Conservation (phyloP, 1,140 invertebrate species). For the Drosophila pachea region DNA sequence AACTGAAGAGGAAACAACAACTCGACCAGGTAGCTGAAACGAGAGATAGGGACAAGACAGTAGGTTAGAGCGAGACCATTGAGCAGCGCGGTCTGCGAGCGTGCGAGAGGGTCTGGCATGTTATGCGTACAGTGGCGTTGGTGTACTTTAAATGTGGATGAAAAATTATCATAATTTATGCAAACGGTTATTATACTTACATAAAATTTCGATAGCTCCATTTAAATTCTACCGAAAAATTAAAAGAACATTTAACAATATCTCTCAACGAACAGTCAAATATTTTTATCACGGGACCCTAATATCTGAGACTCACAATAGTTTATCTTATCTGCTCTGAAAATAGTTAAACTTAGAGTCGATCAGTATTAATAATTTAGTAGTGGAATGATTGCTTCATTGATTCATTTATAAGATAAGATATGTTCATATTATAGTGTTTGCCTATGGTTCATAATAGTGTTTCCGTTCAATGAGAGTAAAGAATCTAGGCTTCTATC, state of each 20-base stretch:
- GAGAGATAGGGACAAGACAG: slow-evolving; percentile 15
- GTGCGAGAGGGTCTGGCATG: slow-evolving; percentile 7
- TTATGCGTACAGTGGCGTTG: slow-evolving; percentile 44
- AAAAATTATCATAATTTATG: slow-evolving; percentile 59
- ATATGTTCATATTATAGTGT: not conserved
- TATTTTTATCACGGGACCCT: not conserved
- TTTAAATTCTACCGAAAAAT: slow-evolving; percentile 40
- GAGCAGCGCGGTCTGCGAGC: not conserved
- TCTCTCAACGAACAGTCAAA: not conserved
- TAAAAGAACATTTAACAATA: not conserved
- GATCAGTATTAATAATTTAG: slow-evolving; percentile 15
- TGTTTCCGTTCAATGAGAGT: slow-evolving; percentile 17
- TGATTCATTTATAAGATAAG: slow-evolving; percentile 1
- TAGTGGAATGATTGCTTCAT: slow-evolving; percentile 4
- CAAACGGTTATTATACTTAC: slow-evolving; percentile 32
- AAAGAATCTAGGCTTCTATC: too few relatives aligned
- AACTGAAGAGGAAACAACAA: slow-evolving; percentile 53
- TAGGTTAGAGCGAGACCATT: slow-evolving; percentile 14
- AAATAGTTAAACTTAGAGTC: not conserved
- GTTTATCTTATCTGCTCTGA: slow-evolving; percentile 28
- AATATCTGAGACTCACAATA: slow-evolving; percentile 1
- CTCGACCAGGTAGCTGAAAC: slow-evolving; percentile 17
- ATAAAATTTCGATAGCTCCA: slow-evolving; percentile 45
- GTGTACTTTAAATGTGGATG: slow-evolving; percentile 42
- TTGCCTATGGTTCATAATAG: not conserved